These are phyloP conservation scores for Metridium senile DNA, from an alignment of 92 coral and sea anemone species.

Conservation along the genomic window DNA sequence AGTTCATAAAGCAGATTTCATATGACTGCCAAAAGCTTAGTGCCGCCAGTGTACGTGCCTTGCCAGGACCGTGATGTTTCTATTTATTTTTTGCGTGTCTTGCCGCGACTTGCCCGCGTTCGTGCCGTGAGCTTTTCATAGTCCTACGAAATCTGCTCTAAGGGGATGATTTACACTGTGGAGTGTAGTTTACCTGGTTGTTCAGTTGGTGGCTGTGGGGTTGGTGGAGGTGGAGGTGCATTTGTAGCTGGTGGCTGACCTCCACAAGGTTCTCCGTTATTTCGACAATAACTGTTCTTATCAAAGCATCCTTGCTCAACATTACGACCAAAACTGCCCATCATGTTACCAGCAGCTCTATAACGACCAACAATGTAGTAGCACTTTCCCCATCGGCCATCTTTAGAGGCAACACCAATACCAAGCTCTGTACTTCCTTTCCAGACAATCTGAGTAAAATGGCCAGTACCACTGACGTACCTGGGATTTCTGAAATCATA, in stretches of 20 bases:
- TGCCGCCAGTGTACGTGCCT: no score
- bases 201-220: conserved; percentile 12
- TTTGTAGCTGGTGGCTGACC: conserved; percentile 18
- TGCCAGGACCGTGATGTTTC: no score
- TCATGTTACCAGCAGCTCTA: conserved; percentile 74
- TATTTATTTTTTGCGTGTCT: no score
- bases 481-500: conserved; percentile 44
- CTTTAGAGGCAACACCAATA: conserved; percentile 67
- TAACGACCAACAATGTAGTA: conserved; percentile 75
- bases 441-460: conserved; percentile 87
- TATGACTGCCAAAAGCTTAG: no score
- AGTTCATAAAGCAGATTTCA: no score
- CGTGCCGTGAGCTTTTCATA: no score
- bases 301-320: conserved; percentile 67
- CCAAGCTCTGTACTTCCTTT: conserved; percentile 75
- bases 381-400: conserved; percentile 49
- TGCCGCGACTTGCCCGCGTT: no score
- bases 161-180: no score
- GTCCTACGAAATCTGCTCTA: no score
- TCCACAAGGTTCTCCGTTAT: conserved; percentile 31
- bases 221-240: conserved; percentile 18
- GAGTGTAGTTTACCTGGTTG: conserved; percentile 29
- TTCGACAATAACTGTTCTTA: conserved; percentile 23
- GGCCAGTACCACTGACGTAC: conserved; percentile 56
- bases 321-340: conserved; percentile 47